Conservation (phyloP, 2,113 vertebrate species). For the Nibea coibor region DNA sequence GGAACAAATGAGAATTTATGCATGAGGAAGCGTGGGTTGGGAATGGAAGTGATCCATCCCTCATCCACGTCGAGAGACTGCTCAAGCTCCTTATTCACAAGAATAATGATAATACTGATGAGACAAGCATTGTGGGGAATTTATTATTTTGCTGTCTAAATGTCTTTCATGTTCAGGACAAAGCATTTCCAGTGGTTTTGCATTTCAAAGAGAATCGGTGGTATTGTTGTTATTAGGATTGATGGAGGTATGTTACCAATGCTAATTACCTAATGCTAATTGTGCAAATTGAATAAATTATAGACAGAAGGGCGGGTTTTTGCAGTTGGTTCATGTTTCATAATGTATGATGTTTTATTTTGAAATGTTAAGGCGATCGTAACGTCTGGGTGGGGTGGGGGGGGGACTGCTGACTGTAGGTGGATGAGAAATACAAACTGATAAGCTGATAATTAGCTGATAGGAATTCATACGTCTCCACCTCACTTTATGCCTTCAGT, state of each 20-base stretch:
- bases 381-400: slow-evolving; percentile 25
- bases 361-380: slow-evolving; percentile 12
- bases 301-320: slow-evolving; percentile 39
- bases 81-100: slow-evolving; percentile 59
- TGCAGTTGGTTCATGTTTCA: slow-evolving; percentile 62
- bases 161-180: slow-evolving; percentile 78
- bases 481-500: slow-evolving; percentile 1
- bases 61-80: slow-evolving; percentile 48
- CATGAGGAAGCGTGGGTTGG: slow-evolving; percentile 63
- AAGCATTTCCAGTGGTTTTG: slow-evolving; percentile 77
- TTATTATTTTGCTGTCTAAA: slow-evolving; percentile 71
- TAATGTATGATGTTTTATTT: slow-evolving; percentile 28
- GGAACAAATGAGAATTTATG: slow-evolving; percentile 77
- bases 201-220: slow-evolving; percentile 80
- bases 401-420: slow-evolving; percentile 6
- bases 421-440: slow-evolving; percentile 6
- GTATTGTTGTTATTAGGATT: slow-evolving; percentile 69
- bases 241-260: slow-evolving; percentile 71
- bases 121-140: slow-evolving; percentile 68
- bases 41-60: slow-evolving; percentile 68
- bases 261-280: slow-evolving; percentile 77
- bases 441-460: slow-evolving; percentile 39
- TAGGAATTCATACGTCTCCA: neutral
- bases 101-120: slow-evolving; percentile 76
- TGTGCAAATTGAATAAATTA: slow-evolving; percentile 68